Conservation (phyloP, 1,140 invertebrate species). For the Phenacoccus solenopsis region DNA sequence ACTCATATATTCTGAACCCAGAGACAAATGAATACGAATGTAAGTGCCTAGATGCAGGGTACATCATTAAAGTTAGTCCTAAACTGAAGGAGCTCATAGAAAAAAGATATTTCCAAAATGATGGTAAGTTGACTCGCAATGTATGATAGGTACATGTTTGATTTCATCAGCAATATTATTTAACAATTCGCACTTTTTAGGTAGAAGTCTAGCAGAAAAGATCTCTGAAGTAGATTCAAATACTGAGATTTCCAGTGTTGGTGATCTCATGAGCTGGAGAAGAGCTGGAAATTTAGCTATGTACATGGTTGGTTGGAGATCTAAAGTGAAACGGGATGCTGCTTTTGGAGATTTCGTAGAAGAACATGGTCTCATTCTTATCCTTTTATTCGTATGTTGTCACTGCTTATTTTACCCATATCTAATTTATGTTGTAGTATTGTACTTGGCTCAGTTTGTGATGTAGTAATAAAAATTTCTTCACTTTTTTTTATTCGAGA, state of each 20-base stretch:
- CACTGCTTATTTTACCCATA: neutral
- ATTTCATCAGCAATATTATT: too few relatives aligned
- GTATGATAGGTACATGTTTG: too few relatives aligned
- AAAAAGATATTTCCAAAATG: neutral
- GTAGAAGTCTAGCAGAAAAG: neutral
- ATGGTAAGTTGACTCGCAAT: too few relatives aligned
- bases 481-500: too few relatives aligned
- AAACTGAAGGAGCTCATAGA: neutral
- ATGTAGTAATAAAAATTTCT: too few relatives aligned
- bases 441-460: too few relatives aligned
- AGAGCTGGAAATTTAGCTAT: neutral
- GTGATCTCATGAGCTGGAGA: neutral
- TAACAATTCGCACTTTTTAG: too few relatives aligned
- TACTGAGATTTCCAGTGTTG: neutral
- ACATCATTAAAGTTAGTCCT: neutral
- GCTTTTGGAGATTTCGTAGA: neutral
- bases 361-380: neutral
- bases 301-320: neutral
- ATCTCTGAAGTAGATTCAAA: neutral
- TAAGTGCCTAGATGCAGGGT: neutral
- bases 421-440: too few relatives aligned
- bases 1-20: neutral
- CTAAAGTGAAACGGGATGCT: neutral
- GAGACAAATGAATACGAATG: neutral
- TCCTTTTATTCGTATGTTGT: neutral